These are phyloP conservation scores for Ceryle rudis DNA, from an alignment of 2,797 vertebrate species.

Conservation along the genomic window DNA sequence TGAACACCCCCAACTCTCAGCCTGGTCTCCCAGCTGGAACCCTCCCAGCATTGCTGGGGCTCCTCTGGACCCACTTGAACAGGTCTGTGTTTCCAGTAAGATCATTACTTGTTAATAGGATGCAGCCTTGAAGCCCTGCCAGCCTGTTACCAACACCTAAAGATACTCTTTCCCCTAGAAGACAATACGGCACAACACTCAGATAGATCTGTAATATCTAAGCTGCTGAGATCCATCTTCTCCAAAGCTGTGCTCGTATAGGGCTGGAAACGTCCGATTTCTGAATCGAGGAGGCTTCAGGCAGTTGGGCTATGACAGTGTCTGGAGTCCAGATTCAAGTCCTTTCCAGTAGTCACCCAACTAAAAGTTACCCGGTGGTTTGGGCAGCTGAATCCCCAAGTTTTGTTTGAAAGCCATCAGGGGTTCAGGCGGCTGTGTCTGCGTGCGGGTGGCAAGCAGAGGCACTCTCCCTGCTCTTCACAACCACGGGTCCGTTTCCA, in stretches of 20 bases:
- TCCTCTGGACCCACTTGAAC: background rate
- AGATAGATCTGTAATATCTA: background rate
- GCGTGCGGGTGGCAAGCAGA: accelerated
- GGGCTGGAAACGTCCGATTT: background rate
- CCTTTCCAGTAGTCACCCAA: background rate
- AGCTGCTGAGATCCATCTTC: background rate
- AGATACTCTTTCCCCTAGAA: background rate
- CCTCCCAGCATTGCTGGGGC: background rate
- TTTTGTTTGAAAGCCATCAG: background rate
- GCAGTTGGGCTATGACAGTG: background rate
- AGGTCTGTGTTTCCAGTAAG: background rate
- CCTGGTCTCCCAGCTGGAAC: background rate
- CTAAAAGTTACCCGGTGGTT: background rate
- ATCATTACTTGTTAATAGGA: background rate
- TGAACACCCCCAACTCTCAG: background rate
- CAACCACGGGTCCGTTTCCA: accelerated
- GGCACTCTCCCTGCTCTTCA: background rate
- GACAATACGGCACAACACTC: background rate
- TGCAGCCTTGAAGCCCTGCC: background rate
- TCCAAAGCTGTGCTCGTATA: background rate
- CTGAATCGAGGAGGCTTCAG: background rate
- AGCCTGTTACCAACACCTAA: background rate
- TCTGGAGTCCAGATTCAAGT: background rate
- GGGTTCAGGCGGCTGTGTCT: background rate
- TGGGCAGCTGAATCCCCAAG: background rate